Base-by-base conservation (phyloP, 2,113 vertebrate genomes). In the Pleuronectes platessa region DNA sequence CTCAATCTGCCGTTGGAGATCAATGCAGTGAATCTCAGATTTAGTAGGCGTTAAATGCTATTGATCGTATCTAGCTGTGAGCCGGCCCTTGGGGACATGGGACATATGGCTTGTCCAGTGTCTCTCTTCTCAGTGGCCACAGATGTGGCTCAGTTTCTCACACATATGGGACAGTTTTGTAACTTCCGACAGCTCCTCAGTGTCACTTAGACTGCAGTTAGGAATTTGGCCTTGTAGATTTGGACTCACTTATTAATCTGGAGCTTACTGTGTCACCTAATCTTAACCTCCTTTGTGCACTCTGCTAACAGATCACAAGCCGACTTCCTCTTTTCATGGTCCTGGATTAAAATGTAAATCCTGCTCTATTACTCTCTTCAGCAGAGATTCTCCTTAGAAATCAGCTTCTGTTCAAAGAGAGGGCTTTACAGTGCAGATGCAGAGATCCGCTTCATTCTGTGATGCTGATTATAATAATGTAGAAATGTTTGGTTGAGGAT, bases 261-360 rank as follows among this genome's bases (percentile, higher is more conserved):
- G 49, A 63, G 24, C 55, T 74, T 71, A 75, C 62, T 62, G 69
- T 74, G 42, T 66, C 63, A 27, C 61, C 51, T 81, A 71, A 82
- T 87, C 42, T 76, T 69, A 76, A 79, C 66, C 67, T 17, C 40
- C 35, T 77, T 76, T 83, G 31, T 71, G 56, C 45, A 45, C 24
- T 21, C 40, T 68, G 26, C 77, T 76, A 26, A 31, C 60, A 76
- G 55, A 78, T 82, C 61, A 40, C 64, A 73, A 61, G 31, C 42
- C 51, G 71, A 83, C 74, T 83, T 87, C 68, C 31, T 67, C 55
- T 79, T 54, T 76, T 59, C 51, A 70, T 37, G 24, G 51, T 61
- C 54, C 21, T 21, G 21, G 78, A 87, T 90, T 86, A 74, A 84
- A 78, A 82, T 60, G 71, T 68, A 77, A 91, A 88, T 85, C 76